Percentiles rank a stretch among this genome's conserved stretches.
Conservation (phyloP, 2,888 invertebrate species). For the Sinodicranocentrus sp. region DNA sequence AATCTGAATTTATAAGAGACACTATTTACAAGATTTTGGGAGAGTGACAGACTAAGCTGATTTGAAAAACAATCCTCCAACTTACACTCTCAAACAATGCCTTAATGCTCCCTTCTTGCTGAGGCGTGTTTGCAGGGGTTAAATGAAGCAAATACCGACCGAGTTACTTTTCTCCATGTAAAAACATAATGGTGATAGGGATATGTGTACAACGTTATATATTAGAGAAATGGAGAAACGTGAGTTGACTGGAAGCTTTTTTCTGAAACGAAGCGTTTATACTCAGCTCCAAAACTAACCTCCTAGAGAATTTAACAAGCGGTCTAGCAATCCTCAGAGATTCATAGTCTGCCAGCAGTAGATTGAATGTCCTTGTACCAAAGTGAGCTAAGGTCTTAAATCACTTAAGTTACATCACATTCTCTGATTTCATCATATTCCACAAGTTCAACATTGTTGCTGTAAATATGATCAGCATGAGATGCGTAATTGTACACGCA, state of each 20-base stretch:
- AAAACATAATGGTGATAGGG: not conserved
- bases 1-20: slow-evolving; percentile 29
- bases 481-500: slow-evolving; percentile 16
- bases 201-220: not conserved
- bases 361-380: not conserved
- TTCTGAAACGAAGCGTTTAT: slow-evolving; percentile 14
- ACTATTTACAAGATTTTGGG: slow-evolving; percentile 14
- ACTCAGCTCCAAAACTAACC: not conserved
- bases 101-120: not conserved
- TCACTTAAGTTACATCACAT: slow-evolving; percentile 58
- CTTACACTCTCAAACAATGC: slow-evolving; percentile 26
- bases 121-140: not conserved
- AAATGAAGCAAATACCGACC: slow-evolving; percentile 7
- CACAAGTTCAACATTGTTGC: slow-evolving; percentile 22
- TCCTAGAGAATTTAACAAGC: slow-evolving; percentile 19
- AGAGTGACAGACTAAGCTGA: slow-evolving; percentile 42
- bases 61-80: slow-evolving; percentile 40
- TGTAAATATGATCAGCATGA: slow-evolving; percentile 7
- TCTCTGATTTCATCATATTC: slow-evolving; percentile 44
- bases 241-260: slow-evolving; percentile 15
- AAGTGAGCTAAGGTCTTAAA: slow-evolving; percentile 61
- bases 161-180: not conserved
- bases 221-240: not conserved
- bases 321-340: not conserved
- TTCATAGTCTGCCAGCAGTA: not conserved